Evolutionary conservation across 2,113 vertebrate genomes (phyloP).

Genomic region (Synchiropus splendidus): DNA sequence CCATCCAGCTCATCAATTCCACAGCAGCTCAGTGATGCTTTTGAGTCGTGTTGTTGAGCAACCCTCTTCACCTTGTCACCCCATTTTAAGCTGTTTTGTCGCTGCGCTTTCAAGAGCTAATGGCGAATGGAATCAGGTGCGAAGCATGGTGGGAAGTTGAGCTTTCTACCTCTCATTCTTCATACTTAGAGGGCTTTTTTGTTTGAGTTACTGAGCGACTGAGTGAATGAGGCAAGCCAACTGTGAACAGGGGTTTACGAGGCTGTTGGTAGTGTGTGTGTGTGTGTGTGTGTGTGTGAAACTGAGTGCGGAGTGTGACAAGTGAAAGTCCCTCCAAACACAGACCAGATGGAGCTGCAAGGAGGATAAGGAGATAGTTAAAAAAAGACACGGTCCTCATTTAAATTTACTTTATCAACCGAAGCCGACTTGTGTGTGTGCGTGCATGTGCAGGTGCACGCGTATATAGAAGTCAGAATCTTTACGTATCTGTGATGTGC

Average conservation of each 20-base stretch:
- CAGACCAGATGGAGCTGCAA: constrained; percentile 49
- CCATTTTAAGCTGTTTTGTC: too few species aligned
- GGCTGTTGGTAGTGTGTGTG: constrained; percentile 12
- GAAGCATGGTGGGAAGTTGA: background rate
- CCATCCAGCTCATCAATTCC: too few species aligned
- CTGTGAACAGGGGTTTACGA: constrained; percentile 19
- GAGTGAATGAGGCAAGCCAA: constrained; percentile 1
- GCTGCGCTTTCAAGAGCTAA: too few species aligned
- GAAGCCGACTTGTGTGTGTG: constrained; percentile 8
- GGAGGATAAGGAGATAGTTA: constrained; percentile 18
- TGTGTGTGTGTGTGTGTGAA: constrained; percentile 7
- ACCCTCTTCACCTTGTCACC: too few species aligned
- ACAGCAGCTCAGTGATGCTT: too few species aligned
- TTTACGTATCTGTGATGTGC: constrained; percentile 2
- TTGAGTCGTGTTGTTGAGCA: constrained; percentile 1
- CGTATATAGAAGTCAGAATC: background rate
- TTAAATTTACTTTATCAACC: constrained; percentile 19
- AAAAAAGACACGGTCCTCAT: constrained; percentile 18
- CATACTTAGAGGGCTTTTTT: constrained; percentile 1
- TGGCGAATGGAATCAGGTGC: too few species aligned
- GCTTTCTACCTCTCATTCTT: background rate
- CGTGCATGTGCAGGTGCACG: constrained; percentile 2
- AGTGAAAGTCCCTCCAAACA: constrained; percentile 43
- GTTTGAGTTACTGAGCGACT: constrained; percentile 15
- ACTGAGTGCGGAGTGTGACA: constrained; percentile 25